phyloP scores from a whole-genome alignment of 1,140 invertebrate species.

The Lerema accius region DNA sequence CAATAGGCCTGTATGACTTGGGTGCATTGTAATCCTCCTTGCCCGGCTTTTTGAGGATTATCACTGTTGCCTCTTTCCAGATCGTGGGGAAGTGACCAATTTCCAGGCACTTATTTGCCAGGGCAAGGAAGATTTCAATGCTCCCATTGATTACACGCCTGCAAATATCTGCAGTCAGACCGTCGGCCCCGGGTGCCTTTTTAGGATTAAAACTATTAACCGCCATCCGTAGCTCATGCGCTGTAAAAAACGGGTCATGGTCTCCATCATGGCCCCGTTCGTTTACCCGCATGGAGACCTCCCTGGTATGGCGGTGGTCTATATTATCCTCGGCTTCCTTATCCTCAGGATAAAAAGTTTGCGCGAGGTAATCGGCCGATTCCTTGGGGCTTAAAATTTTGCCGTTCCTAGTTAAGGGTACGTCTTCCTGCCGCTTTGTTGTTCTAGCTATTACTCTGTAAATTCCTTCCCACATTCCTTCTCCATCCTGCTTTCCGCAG shows the following conservation, averaged over 20 bases:
- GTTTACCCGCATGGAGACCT: background rate
- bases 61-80: conserved; percentile 9
- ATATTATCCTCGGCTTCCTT: background rate
- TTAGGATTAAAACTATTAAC: conserved; percentile 2
- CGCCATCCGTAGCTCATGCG: conserved; percentile 12
- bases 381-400: background rate
- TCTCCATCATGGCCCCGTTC: background rate
- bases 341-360: conserved; percentile 36
- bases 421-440: conserved; percentile 19
- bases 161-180: conserved; percentile 35
- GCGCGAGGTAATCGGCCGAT: conserved; percentile 27
- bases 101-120: conserved; percentile 26
- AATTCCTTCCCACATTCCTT: conserved; percentile 5
- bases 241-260: conserved; percentile 31
- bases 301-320: background rate
- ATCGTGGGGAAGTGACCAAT: conserved; percentile 13
- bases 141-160: background rate
- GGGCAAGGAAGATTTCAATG: conserved; percentile 3
- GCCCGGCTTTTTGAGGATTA: background rate
- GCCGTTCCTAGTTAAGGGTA: conserved; percentile 2
- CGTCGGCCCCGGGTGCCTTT: conserved; percentile 44
- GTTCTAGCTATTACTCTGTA: conserved; percentile 22
- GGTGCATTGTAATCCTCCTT: conserved; percentile 6
- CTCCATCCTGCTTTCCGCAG: conserved; percentile 27
- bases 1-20: conserved; percentile 19